Base-by-base conservation (phyloP, 1,140 invertebrate genomes). In the Drosophila chauvacae region DNA sequence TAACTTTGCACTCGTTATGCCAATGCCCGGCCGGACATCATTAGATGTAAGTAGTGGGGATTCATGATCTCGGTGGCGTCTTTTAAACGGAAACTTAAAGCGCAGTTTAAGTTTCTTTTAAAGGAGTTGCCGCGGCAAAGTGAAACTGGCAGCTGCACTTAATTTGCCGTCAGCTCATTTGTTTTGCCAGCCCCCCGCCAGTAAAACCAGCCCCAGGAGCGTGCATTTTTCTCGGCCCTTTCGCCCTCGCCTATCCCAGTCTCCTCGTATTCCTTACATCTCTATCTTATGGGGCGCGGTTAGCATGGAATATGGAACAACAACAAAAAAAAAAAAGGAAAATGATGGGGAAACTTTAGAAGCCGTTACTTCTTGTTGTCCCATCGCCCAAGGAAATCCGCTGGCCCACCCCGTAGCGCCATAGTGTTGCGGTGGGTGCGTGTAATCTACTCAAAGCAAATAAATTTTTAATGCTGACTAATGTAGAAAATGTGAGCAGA, bases 391-490 rank as follows among this genome's bases (percentile, higher is more conserved):
- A 16, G 10, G 13, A 63, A 58, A 63, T 63, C 35, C 53, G 35
- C 5, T 14, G 53, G 53, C 35, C 20, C 28, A 33, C 10, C 33
- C 42, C 33, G 26, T 2, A 60, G 28, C 35, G 35, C 18, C 42
- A 11, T 56, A 53, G 41, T 61, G 47, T 50, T 75, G 73, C 50
- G 73, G 55, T 58, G 68, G 83, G 74, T 66, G 77, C 81, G 64
- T 77, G 84, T 88, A 87, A 87, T 87, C 84, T 87, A 87, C 84
- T 80, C 85, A 87, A 84, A 80, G 84, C 85, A 90, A 88, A 88
- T 87, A 90, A 84, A 87, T 87, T 84, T 84, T 88, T 87, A 87
- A 87, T 87, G 84, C 74, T 88, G 85, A 88, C 84, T 87, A 87
- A 87, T 87, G 84, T 84, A 84, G 80, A 84, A 88, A 87, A 84